Conservation (phyloP, 2,113 vertebrate species). For the Gopherus evgoodei region DNA sequence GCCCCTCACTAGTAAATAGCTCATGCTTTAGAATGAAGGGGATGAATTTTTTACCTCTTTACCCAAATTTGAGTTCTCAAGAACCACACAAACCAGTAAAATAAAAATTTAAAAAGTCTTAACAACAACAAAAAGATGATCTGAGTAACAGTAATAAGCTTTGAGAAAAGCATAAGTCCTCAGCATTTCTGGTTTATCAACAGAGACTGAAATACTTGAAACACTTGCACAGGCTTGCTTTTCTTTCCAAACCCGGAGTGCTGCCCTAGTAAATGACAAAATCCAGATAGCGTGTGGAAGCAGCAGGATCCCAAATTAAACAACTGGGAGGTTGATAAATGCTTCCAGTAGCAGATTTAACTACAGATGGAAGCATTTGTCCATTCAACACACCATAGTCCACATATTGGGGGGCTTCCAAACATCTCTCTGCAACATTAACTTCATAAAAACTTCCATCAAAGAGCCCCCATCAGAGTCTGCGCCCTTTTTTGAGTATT, state of each 20-base stretch:
- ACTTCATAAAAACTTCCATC: constrained; percentile 64
- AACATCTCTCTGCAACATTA: constrained; percentile 62
- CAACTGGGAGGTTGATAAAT: constrained; percentile 59
- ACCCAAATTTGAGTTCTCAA: neutral
- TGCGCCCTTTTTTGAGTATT: constrained; percentile 39
- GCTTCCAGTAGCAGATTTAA: constrained; percentile 62
- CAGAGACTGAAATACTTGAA: neutral
- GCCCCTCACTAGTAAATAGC: neutral
- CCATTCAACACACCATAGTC: constrained; percentile 35
- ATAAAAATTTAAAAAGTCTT: neutral
- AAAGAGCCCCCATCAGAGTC: constrained; percentile 43
- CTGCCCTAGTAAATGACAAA: constrained; percentile 61
- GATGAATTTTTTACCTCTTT: neutral
- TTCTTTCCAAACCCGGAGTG: constrained; percentile 35
- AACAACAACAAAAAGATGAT: neutral
- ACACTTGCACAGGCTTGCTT: constrained; percentile 21
- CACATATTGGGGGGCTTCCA: constrained; percentile 38
- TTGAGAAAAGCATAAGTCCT: neutral
- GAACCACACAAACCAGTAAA: neutral
- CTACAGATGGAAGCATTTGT: constrained; percentile 75
- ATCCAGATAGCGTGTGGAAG: constrained; percentile 63
- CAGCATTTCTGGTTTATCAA: constrained; percentile 23
- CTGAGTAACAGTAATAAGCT: neutral
- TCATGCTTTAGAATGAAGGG: neutral
- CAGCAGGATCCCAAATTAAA: constrained; percentile 66